These are phyloP conservation scores for Drosophila baimaii DNA, from an alignment of 1,140 invertebrate genomes.

Conservation along the genomic window DNA sequence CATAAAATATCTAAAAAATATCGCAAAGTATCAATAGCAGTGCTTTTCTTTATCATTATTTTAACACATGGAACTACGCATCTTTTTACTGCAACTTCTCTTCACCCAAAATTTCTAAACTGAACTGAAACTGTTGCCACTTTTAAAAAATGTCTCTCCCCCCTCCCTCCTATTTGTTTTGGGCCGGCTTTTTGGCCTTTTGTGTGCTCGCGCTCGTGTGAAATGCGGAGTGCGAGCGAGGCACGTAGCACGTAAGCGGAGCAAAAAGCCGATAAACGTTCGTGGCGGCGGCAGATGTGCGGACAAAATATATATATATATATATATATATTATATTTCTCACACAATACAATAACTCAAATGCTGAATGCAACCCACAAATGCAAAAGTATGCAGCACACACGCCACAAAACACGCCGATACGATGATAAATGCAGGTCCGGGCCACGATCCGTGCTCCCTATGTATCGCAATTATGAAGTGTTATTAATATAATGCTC, in stretches of 20 bases:
- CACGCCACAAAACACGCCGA: slow-evolving; percentile 28
- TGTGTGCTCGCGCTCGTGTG: slow-evolving; percentile 58
- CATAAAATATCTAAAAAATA: neutral
- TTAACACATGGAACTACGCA: too few species aligned
- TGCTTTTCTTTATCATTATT: neutral
- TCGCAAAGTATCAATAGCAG: neutral
- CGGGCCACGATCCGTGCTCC: slow-evolving; percentile 20
- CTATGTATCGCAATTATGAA: slow-evolving; percentile 39
- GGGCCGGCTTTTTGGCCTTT: slow-evolving; percentile 31
- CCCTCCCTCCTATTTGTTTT: slow-evolving; percentile 3
- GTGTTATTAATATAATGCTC: slow-evolving; percentile 45
- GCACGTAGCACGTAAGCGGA: slow-evolving; percentile 63
- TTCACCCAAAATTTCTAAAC: neutral
- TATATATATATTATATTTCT: too few species aligned
- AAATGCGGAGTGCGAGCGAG: slow-evolving; percentile 63
- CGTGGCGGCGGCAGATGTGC: slow-evolving; percentile 21
- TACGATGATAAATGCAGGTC: slow-evolving; percentile 34
- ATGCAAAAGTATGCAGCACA: slow-evolving; percentile 28
- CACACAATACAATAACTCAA: slow-evolving; percentile 40
- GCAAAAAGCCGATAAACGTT: slow-evolving; percentile 34
- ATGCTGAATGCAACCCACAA: slow-evolving; percentile 26
- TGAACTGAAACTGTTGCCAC: neutral
- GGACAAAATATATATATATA: slow-evolving; percentile 36
- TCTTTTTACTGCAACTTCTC: too few species aligned
- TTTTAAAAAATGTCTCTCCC: slow-evolving; percentile 3